These are phyloP conservation scores for Limulus polyphemus DNA, from an alignment of 2,888 invertebrate genomes.

Conservation along the genomic window DNA sequence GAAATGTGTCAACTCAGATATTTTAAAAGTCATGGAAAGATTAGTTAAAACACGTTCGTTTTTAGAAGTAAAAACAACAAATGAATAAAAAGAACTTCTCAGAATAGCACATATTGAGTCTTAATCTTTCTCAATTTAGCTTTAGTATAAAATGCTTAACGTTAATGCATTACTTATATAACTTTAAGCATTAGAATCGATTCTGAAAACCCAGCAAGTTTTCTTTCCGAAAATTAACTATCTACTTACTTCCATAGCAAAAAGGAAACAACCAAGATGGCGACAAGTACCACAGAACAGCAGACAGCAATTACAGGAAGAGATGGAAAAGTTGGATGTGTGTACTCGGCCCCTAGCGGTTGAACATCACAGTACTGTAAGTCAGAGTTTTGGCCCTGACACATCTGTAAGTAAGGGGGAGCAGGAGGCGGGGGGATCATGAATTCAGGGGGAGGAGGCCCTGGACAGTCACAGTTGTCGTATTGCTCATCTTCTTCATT, in stretches of 20 bases:
- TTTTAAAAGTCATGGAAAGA: no score
- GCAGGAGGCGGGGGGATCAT: constrained; percentile 17
- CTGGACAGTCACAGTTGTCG: constrained; percentile 3
- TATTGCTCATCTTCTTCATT: constrained; percentile 4
- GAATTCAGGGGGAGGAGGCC: constrained; percentile 5
- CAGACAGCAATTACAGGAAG: constrained; percentile 22
- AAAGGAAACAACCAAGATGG: constrained; percentile 19
- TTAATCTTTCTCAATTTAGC: no score
- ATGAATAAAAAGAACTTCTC: no score
- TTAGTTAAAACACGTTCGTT: no score
- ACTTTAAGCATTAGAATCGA: no score
- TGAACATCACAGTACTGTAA: constrained; percentile 5
- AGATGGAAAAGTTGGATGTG: constrained; percentile 17
- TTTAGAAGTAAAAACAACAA: no score
- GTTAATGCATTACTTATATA: no score
- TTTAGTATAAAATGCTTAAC: no score
- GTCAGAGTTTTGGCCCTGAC: not conserved
- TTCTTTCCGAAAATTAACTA: constrained; percentile 34
- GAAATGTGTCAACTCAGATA: no score
- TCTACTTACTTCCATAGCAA: constrained; percentile 19
- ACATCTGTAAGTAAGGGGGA: constrained; percentile 3
- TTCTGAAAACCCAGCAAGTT: no score
- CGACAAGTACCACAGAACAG: constrained; percentile 19
- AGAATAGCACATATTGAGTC: no score
- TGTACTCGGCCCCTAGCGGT: constrained; percentile 20